Evolutionary conservation across 2,888 invertebrate species (phyloP).

Genomic region (Morpho deidamia): DNA sequence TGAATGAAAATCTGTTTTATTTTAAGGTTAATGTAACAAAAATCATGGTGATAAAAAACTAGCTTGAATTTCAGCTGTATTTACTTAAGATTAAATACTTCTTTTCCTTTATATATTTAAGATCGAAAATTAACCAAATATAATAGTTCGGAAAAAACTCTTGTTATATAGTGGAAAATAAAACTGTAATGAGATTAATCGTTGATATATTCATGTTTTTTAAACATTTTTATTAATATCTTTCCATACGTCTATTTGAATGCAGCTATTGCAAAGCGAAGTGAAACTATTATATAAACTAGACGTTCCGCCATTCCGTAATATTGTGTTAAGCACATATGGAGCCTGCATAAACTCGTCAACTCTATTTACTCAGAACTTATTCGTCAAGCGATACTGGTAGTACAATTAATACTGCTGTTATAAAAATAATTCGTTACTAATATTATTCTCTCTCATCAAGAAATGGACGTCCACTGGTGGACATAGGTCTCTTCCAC

Average conservation of each 20-base stretch:
- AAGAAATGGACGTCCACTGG: background rate
- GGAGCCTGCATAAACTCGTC: conserved; percentile 56
- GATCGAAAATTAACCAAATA: too few species aligned
- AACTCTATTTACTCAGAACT: conserved; percentile 41
- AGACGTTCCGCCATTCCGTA: conserved; percentile 57
- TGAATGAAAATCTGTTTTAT: too few species aligned
- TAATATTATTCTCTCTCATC: background rate
- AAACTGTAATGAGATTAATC: too few species aligned
- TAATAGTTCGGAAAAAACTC: too few species aligned
- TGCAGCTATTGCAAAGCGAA: conserved; percentile 37
- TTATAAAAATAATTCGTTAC: background rate
- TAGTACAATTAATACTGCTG: conserved; percentile 11
- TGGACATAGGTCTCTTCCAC: background rate
- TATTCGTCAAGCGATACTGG: too few species aligned
- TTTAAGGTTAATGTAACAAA: too few species aligned
- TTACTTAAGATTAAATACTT: too few species aligned
- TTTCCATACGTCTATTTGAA: background rate
- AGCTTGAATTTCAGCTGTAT: too few species aligned
- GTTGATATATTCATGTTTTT: background rate
- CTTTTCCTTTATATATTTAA: too few species aligned
- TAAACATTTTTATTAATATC: background rate
- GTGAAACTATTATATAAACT: conserved; percentile 61
- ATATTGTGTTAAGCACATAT: conserved; percentile 66
- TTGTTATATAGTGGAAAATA: too few species aligned
- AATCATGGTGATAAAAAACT: too few species aligned